Conservation (phyloP, 2,113 vertebrate species). For the Cyanocitta stelleri region DNA sequence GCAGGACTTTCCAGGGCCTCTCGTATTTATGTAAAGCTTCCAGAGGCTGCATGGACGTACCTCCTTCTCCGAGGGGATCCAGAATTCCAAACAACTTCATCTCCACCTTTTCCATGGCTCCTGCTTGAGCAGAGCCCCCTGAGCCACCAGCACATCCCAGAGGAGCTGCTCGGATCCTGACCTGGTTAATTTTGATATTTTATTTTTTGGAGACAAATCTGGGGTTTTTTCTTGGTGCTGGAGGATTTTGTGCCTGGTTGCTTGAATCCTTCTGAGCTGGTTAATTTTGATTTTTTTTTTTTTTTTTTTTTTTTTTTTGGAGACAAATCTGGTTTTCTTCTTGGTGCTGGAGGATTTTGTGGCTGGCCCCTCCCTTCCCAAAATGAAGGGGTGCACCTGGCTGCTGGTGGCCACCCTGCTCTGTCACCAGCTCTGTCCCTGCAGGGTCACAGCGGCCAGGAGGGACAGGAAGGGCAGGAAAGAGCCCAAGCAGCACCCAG, state of each 20-base stretch:
- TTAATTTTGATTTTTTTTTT: not conserved
- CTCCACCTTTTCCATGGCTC: not conserved
- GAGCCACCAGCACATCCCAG: not conserved
- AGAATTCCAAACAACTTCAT: not conserved
- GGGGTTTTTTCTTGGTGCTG: too few species aligned
- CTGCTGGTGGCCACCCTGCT: slow-evolving; percentile 73
- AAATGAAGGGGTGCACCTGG: slow-evolving; percentile 80
- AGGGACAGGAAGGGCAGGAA: slow-evolving; percentile 80
- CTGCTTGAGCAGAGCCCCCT: not conserved
- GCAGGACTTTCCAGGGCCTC: slow-evolving; percentile 17
- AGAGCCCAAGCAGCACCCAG: slow-evolving; percentile 75
- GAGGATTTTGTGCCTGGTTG: too few species aligned
- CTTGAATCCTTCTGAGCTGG: too few species aligned
- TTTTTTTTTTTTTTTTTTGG: not conserved
- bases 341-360: not conserved
- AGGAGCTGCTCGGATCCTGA: not conserved
- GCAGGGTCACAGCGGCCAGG: slow-evolving; percentile 71
- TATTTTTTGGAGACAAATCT: too few species aligned
- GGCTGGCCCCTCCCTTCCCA: not conserved
- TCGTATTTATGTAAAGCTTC: slow-evolving; percentile 9
- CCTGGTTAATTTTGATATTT: too few species aligned
- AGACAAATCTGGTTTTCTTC: not conserved
- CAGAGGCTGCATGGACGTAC: slow-evolving; percentile 13
- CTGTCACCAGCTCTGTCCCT: slow-evolving; percentile 78
- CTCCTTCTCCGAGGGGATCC: slow-evolving; percentile 7